Evolutionary conservation across 2,113 vertebrate genomes (phyloP).

Genomic region (Xenotilapia longispinis): DNA sequence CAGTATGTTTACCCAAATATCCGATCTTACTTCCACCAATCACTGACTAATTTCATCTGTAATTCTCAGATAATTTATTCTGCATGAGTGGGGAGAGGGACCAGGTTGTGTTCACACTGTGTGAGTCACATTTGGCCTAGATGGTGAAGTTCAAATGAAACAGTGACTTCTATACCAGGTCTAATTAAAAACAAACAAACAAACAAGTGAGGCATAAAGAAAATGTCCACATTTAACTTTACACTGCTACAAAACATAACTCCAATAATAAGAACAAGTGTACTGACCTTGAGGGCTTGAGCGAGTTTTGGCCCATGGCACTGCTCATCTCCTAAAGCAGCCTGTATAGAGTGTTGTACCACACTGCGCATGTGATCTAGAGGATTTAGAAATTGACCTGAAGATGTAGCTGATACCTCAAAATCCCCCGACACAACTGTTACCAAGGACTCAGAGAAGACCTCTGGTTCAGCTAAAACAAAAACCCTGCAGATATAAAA

Average conservation of each 20-base stretch:
- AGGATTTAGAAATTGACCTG: slow-evolving; percentile 31
- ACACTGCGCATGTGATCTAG: slow-evolving; percentile 75
- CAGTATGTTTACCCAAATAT: background rate
- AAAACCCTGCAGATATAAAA: slow-evolving; percentile 74
- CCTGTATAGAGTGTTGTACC: slow-evolving; percentile 80
- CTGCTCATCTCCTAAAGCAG: slow-evolving; percentile 67
- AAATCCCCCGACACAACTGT: slow-evolving; percentile 70
- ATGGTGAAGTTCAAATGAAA: background rate
- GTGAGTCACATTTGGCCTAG: background rate
- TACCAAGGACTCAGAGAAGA: slow-evolving; percentile 79
- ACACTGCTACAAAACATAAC: background rate
- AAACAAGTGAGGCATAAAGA: background rate
- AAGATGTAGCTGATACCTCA: slow-evolving; percentile 44
- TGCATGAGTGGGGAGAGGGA: background rate
- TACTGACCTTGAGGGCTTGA: slow-evolving; percentile 76
- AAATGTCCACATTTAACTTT: background rate
- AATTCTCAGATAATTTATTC: background rate
- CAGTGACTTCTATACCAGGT: background rate
- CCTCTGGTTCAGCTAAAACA: slow-evolving; percentile 82
- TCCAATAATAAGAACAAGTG: background rate
- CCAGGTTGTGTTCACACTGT: background rate
- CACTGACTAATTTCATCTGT: background rate
- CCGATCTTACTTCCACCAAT: background rate
- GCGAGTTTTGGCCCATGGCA: slow-evolving; percentile 63
- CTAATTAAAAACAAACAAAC: background rate